Percentiles rank a stretch among this genome's conserved stretches.
phyloP scores from a whole-genome alignment of 2,797 vertebrate species.

The Mastacembelus armatus region DNA sequence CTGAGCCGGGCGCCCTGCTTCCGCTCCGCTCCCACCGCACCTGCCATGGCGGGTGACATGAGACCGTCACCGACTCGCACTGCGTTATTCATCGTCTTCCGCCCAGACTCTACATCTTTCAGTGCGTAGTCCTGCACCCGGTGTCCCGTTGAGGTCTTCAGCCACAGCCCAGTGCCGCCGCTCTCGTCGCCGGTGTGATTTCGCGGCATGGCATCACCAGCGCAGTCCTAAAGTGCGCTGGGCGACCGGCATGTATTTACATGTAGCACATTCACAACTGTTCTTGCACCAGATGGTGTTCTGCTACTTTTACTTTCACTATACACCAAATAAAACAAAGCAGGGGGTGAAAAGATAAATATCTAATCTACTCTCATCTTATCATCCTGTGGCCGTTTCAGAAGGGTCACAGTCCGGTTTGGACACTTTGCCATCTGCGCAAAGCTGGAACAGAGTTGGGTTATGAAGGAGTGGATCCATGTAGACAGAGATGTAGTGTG shows the following conservation, averaged over 20 bases:
- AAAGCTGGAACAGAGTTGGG: constrained; percentile 71
- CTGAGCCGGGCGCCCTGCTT: constrained; percentile 96
- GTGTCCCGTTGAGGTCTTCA: constrained; percentile 84
- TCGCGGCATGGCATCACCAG: constrained; percentile 95
- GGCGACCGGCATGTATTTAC: constrained; percentile 72
- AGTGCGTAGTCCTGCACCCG: constrained; percentile 83
- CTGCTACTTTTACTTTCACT: constrained; percentile 29
- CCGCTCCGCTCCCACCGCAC: constrained; percentile 83
- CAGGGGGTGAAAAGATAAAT: background rate
- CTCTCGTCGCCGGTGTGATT: constrained; percentile 90
- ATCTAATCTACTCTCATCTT: constrained; percentile 22
- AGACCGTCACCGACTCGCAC: constrained; percentile 80
- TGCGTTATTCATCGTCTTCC: constrained; percentile 86
- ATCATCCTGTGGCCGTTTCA: constrained; percentile 1
- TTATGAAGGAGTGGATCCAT: constrained; percentile 83
- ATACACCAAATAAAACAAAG: constrained; percentile 3
- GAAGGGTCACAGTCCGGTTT: constrained; percentile 39
- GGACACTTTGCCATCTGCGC: constrained; percentile 75
- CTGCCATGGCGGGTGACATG: constrained; percentile 77
- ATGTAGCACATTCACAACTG: constrained; percentile 67
- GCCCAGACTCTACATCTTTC: constrained; percentile 94
- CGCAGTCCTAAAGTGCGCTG: constrained; percentile 73
- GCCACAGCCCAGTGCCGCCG: constrained; percentile 90
- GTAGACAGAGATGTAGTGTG: constrained; percentile 73
- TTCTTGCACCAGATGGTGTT: constrained; percentile 23